Conservation (phyloP, 2,113 vertebrate species). For the Miniopterus natalensis region DNA sequence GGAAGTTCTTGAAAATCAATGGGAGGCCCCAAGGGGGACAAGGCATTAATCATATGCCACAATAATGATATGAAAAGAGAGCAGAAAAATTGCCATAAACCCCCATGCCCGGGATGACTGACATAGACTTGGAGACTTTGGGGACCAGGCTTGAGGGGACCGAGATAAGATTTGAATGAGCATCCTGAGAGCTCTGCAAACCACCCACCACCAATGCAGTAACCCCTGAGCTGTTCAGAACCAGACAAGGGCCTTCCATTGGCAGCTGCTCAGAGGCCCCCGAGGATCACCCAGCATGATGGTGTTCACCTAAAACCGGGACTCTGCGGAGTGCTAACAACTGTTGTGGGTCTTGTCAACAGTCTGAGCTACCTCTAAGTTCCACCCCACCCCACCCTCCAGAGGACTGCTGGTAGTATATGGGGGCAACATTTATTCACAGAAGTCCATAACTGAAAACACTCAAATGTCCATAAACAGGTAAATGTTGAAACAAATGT, state of each 20-base stretch:
- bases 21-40: background rate
- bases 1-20: conserved; percentile 52
- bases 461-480: background rate
- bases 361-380: accelerated
- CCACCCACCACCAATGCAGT: background rate
- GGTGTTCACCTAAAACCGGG: background rate
- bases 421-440: background rate
- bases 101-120: background rate
- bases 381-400: background rate
- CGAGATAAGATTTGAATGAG: background rate
- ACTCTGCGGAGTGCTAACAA: background rate
- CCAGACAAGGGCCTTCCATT: background rate
- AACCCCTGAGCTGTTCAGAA: background rate
- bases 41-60: accelerated
- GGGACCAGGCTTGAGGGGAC: background rate
- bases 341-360: background rate
- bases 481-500: accelerated
- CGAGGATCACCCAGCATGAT: background rate
- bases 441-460: background rate
- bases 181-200: background rate
- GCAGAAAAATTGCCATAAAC: background rate
- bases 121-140: background rate
- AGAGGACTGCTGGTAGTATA: background rate
- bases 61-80: background rate
- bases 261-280: background rate